A percentile compares a stretch with the other conserved stretches of the same genome.
Conservation (phyloP, 2,888 invertebrate species). For the Brachyptera putata region DNA sequence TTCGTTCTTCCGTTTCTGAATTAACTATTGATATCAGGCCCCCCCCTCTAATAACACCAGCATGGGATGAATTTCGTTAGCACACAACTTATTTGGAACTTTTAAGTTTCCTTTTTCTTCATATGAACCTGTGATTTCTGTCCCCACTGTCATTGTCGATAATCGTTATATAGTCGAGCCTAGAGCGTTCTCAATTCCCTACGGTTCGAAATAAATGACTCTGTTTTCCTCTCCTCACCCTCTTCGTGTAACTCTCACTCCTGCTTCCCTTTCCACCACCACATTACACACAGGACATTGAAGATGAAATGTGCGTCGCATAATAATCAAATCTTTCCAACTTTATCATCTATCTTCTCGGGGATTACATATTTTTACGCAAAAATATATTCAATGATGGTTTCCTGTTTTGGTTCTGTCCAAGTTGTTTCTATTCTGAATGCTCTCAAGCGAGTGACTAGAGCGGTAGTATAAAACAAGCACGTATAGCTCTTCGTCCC, state of each 20-base stretch:
- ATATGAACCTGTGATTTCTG: background rate
- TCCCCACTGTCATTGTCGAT: constrained; percentile 24
- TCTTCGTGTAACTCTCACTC: background rate
- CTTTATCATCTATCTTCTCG: background rate
- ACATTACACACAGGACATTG: background rate
- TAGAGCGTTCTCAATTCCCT: constrained; percentile 6
- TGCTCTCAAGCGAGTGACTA: background rate
- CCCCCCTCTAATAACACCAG: no score
- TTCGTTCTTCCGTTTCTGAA: no score
- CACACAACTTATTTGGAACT: no score
- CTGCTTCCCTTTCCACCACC: background rate
- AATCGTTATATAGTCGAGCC: constrained; percentile 26
- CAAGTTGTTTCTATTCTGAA: background rate
- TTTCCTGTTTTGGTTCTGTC: background rate
- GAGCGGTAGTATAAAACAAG: background rate
- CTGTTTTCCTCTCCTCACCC: background rate
- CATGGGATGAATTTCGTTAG: no score
- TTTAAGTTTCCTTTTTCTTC: no score
- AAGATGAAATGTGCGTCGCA: background rate
- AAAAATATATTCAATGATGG: background rate
- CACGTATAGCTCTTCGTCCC: background rate
- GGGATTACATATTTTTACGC: background rate
- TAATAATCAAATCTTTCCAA: background rate
- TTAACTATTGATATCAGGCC: no score
- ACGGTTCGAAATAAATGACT: constrained; percentile 3